These are phyloP conservation scores for Bombus breviceps DNA, from an alignment of 1,140 invertebrate species.

Conservation along the genomic window DNA sequence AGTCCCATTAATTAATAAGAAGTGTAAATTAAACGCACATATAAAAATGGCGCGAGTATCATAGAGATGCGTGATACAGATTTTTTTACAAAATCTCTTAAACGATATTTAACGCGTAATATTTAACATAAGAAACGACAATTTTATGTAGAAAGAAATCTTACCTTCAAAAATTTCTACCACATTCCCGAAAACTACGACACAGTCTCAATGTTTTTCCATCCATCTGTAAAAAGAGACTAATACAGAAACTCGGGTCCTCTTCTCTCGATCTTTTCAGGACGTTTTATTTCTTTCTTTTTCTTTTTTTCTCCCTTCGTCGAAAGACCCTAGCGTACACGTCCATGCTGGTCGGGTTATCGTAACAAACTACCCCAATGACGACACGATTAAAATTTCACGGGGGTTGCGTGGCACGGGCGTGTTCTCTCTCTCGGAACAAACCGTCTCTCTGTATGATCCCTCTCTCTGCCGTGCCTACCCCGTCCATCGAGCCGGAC, in stretches of 20 bases:
- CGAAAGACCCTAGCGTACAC: slow-evolving; percentile 65
- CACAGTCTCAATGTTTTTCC: not conserved
- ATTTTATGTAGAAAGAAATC: not conserved
- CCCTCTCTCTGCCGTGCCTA: slow-evolving; percentile 67
- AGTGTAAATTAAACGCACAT: no score
- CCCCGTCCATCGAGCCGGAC: slow-evolving; percentile 62
- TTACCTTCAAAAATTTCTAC: not conserved
- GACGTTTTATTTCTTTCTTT: not conserved
- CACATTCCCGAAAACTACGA: not conserved
- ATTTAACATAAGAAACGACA: no score
- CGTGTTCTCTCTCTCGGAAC: slow-evolving; percentile 62
- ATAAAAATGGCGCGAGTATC: no score
- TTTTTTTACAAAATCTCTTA: no score
- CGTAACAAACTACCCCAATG: slow-evolving; percentile 80
- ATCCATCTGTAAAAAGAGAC: not conserved
- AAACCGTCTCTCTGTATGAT: slow-evolving; percentile 73
- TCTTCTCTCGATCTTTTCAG: not conserved
- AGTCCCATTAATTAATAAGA: no score
- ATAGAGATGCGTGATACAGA: no score
- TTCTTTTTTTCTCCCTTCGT: not conserved
- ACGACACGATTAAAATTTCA: slow-evolving; percentile 80
- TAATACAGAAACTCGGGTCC: not conserved
- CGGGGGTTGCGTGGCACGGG: slow-evolving; percentile 73
- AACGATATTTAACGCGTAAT: no score
- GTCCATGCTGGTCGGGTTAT: slow-evolving; percentile 74